Evolutionary conservation across 2,113 vertebrate species (phyloP).

Genomic region (Telmatochromis sp.): DNA sequence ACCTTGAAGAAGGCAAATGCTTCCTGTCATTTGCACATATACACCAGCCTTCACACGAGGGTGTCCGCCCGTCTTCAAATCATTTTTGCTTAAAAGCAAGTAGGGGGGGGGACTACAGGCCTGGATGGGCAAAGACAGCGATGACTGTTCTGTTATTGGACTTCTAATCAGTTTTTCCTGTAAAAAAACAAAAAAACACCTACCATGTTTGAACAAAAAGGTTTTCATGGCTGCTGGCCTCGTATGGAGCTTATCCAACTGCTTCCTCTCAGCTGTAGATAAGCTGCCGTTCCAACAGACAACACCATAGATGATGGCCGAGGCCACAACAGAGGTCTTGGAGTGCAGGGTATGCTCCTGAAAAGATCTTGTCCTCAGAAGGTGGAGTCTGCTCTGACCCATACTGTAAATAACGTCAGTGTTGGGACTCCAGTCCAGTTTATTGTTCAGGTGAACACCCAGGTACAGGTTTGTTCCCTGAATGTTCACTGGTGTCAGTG

Average conservation of each 20-base stretch:
- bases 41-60: background rate
- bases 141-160: background rate
- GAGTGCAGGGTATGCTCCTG: background rate
- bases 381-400: background rate
- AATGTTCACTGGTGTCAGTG: background rate
- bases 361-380: background rate
- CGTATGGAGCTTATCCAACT: background rate
- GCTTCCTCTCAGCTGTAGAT: background rate
- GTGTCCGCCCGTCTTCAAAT: background rate
- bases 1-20: background rate
- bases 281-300: background rate
- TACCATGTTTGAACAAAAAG: background rate
- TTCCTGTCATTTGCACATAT: background rate
- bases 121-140: background rate
- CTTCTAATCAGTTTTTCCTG: background rate
- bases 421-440: background rate
- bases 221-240: background rate
- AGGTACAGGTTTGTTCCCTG: background rate
- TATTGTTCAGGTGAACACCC: background rate
- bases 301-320: background rate
- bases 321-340: background rate
- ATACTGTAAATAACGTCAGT: background rate
- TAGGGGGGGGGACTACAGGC: background rate
- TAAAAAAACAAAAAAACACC: background rate
- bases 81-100: background rate